phyloP scores from a whole-genome alignment of 2,888 invertebrate species.

The Drosophila borborema region DNA sequence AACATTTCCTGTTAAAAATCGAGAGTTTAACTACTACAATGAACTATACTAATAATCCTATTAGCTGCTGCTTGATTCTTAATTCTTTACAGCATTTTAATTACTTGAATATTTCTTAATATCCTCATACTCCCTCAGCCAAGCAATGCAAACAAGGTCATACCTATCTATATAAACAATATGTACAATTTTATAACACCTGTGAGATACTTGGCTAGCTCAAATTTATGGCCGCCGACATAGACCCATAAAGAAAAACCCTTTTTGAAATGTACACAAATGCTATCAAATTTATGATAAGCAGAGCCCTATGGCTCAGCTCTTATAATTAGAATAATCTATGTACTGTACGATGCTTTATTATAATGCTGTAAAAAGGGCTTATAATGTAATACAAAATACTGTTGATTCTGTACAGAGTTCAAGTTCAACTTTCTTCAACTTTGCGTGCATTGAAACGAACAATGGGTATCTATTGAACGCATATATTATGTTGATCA shows the following conservation, averaged over 20 bases:
- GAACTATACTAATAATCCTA: background rate
- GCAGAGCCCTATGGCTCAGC: background rate
- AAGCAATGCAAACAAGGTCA: too few species aligned
- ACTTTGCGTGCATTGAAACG: background rate
- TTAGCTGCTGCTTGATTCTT: too few species aligned
- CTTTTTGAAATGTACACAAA: too few species aligned
- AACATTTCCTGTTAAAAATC: background rate
- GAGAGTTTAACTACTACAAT: background rate
- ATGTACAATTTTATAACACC: too few species aligned
- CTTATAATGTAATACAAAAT: background rate
- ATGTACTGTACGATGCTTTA: background rate
- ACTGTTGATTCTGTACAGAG: background rate
- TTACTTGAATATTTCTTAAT: too few species aligned
- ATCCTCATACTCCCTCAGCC: too few species aligned
- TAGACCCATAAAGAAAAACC: background rate
- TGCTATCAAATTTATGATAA: background rate
- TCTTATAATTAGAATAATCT: background rate
- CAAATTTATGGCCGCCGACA: background rate
- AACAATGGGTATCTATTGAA: conserved; percentile 17
- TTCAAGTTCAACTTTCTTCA: background rate
- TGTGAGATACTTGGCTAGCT: background rate
- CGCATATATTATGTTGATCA: background rate
- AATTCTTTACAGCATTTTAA: too few species aligned
- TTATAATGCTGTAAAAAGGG: background rate
- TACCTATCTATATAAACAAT: too few species aligned